Conservation (phyloP, 2,888 invertebrate species). For the Fragum whitleyi region DNA sequence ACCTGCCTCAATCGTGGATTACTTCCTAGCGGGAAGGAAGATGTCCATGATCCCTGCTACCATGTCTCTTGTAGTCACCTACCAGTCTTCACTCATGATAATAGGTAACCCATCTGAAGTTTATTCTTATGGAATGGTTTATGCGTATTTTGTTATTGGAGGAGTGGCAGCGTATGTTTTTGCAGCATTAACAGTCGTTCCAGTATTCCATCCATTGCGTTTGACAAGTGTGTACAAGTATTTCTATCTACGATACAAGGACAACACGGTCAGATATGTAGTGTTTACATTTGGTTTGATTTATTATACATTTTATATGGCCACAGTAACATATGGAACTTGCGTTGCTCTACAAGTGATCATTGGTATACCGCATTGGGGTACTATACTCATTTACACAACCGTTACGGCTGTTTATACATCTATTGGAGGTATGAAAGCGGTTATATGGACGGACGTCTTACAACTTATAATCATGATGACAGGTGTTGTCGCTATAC, state of each 20-base stretch:
- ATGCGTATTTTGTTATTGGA: constrained; percentile 10
- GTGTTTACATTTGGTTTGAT: constrained; percentile 22
- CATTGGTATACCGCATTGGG: constrained; percentile 39
- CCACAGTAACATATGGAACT: constrained; percentile 32
- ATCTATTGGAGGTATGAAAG: constrained; percentile 23
- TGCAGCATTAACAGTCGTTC: constrained; percentile 22
- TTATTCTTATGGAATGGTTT: constrained; percentile 32
- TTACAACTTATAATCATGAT: constrained; percentile 37
- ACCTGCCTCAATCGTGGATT: constrained; percentile 24
- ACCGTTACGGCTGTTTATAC: constrained; percentile 31
- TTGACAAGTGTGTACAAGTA: constrained; percentile 47
- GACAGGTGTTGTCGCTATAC: constrained; percentile 38
- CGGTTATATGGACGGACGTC: constrained; percentile 13
- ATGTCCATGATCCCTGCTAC: constrained; percentile 9
- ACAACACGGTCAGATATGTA: constrained; percentile 23
- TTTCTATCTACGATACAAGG: constrained; percentile 33
- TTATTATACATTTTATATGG: constrained; percentile 36
- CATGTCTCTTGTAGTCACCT: constrained; percentile 37
- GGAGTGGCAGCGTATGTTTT: constrained; percentile 12
- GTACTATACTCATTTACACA: constrained; percentile 41
- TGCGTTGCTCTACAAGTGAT: constrained; percentile 13
- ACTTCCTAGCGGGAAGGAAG: constrained; percentile 38
- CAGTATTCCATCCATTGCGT: constrained; percentile 36
- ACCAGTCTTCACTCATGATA: constrained; percentile 32
- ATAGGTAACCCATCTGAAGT: constrained; percentile 39